These are phyloP conservation scores for Saturnia pavonia DNA, from an alignment of 2,888 invertebrate species.

Conservation along the genomic window DNA sequence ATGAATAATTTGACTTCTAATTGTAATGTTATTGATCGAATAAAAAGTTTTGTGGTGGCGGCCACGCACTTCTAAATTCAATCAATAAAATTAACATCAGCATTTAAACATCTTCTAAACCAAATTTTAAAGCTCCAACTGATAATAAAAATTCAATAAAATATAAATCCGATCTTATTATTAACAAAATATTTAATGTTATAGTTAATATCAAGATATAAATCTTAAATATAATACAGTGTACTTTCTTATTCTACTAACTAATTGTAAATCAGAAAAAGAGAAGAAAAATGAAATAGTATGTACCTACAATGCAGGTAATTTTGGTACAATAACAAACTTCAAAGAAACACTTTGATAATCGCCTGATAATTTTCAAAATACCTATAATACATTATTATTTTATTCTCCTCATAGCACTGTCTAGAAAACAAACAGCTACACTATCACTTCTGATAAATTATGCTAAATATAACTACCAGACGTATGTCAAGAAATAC, in stretches of 20 bases:
- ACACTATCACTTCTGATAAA: slow-evolving; percentile 65
- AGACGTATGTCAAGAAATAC: slow-evolving; percentile 48
- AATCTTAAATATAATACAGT: too few relatives aligned
- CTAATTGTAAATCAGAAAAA: not conserved
- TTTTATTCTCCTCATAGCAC: slow-evolving; percentile 20
- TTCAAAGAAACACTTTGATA: not conserved
- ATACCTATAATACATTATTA: slow-evolving; percentile 18
- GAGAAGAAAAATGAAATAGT: not conserved
- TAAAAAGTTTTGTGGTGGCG: slow-evolving; percentile 71
- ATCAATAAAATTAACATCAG: slow-evolving; percentile 47
- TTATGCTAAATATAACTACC: slow-evolving; percentile 64
- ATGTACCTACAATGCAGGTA: not conserved
- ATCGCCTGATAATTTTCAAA: not conserved
- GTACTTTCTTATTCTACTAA: too few relatives aligned
- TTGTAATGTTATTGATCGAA: slow-evolving; percentile 42
- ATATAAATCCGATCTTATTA: too few relatives aligned
- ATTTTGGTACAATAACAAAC: not conserved
- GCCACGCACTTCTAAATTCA: slow-evolving; percentile 59
- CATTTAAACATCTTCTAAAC: not conserved
- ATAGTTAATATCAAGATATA: too few relatives aligned
- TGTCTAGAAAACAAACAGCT: slow-evolving; percentile 34
- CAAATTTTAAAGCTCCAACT: too few relatives aligned
- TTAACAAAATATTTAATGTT: too few relatives aligned
- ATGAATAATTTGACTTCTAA: too few relatives aligned
- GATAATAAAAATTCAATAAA: too few relatives aligned